Base-by-base conservation (phyloP, 2,888 invertebrate species). In the Crocallis elinguaria region DNA sequence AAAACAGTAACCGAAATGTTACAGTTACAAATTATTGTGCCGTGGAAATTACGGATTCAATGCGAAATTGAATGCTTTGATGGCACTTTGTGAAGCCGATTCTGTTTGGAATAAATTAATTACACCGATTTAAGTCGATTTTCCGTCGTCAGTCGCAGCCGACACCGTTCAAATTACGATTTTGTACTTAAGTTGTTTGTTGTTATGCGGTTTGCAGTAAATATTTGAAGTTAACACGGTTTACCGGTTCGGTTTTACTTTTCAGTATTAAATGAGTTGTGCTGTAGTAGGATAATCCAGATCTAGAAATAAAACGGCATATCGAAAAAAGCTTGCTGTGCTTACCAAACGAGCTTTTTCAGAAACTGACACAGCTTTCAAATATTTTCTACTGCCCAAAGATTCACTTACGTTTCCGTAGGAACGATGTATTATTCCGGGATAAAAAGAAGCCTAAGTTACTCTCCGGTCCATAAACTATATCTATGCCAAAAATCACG, bases 11-110 rank as follows among this genome's bases (percentile, higher is more conserved):
- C 66, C 74, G 72, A 79, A 77, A 70, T 69, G 67, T 69, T 79
- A 90, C 90, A 84, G 89, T 89, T 90, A 88, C 74, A 82, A 89
- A 84, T 87, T 87, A 88, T 83, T 86, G 87, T 88, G 84, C 87
- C 90, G 88, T 88, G 82, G 77, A 90, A 89, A 91, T 88, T 82
- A 86, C 78, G 79, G 83, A 85, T 84, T 86, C 81, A 86, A 88
- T 87, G 88, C 86, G 82, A 86, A 88, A 87, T 87, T 84, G 77
- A 84, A 86, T 84, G 84, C 78, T 84, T 82, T 81, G 79, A 81
- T 77, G 74, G 71, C 80, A 74, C 68, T 81, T 78, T 82, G 84
- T 79, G 81, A 67, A 75, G 82, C 71, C 81, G 79, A 86, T 86
- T 87, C 68, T 85, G 76, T 88, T 90, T 86, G 84, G 84, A 85